These are phyloP conservation scores for Chelon auratus DNA, from an alignment of 2,797 vertebrate species.

Conservation along the genomic window DNA sequence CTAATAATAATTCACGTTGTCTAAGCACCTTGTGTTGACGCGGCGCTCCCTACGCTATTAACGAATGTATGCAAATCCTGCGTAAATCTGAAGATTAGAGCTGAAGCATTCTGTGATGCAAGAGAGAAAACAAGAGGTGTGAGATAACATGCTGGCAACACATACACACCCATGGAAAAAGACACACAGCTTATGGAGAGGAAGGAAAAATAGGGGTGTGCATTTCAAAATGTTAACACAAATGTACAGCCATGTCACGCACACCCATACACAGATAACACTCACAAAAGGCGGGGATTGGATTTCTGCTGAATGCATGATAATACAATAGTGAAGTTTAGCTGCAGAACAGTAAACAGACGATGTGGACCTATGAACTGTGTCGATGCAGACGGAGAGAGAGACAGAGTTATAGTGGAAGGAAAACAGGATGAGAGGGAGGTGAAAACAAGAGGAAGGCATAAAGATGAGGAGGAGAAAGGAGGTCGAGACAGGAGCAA, in stretches of 20 bases:
- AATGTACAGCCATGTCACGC: constrained; percentile 65
- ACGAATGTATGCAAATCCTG: constrained; percentile 90
- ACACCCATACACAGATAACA: constrained; percentile 60
- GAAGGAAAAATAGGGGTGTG: constrained; percentile 48
- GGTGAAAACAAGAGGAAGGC: constrained; percentile 1
- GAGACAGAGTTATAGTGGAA: not conserved
- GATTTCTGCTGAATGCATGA: constrained; percentile 75
- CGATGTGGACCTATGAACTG: constrained; percentile 24
- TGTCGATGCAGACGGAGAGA: constrained; percentile 24
- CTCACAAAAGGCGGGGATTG: constrained; percentile 65
- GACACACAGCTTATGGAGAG: constrained; percentile 53
- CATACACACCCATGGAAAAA: constrained; percentile 40
- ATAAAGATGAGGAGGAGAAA: constrained; percentile 3
- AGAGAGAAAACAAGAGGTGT: constrained; percentile 80
- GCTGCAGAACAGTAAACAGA: constrained; percentile 64
- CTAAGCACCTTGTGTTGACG: constrained; percentile 88
- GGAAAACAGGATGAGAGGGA: constrained; percentile 14
- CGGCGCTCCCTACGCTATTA: constrained; percentile 81
- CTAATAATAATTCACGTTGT: constrained; percentile 87
- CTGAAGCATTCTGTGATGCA: constrained; percentile 81
- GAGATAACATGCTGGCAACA: constrained; percentile 72
- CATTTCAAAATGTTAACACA: constrained; percentile 62
- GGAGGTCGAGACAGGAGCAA: not conserved
- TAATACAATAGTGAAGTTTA: constrained; percentile 69
- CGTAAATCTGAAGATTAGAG: constrained; percentile 89